Evolutionary conservation across 2,888 invertebrate species (phyloP).

Genomic region (Ptychoptera contaminata): DNA sequence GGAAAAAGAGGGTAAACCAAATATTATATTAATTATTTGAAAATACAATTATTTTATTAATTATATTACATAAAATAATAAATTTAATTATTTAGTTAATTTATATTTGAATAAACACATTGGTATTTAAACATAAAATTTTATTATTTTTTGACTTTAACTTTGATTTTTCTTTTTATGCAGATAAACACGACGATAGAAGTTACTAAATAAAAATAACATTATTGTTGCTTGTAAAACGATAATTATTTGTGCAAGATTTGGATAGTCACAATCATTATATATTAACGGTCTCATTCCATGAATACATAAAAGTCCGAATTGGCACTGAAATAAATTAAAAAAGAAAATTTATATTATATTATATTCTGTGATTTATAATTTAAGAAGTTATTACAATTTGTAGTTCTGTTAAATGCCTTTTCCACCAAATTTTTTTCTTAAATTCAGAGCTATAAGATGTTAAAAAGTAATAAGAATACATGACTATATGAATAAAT

Average conservation of each 20-base stretch:
- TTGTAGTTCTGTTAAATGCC: constrained; percentile 69
- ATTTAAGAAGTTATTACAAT: constrained; percentile 32
- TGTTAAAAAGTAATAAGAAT: constrained; percentile 61
- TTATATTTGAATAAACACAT: too few relatives aligned
- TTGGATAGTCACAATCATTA: constrained; percentile 42
- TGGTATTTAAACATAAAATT: too few relatives aligned
- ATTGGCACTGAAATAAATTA: constrained; percentile 37
- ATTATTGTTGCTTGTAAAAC: constrained; percentile 51
- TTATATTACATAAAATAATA: too few relatives aligned
- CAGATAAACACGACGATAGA: constrained; percentile 44
- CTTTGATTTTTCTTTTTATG: constrained; percentile 17
- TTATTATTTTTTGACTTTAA: too few relatives aligned
- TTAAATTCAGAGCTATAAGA: constrained; percentile 54
- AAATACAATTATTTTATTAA: too few relatives aligned
- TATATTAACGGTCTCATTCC: constrained; percentile 33
- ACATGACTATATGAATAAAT: constrained; percentile 69
- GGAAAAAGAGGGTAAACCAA: too few relatives aligned
- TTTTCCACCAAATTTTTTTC: constrained; percentile 67
- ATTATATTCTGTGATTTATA: too few relatives aligned
- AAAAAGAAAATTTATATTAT: too few relatives aligned
- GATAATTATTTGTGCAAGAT: constrained; percentile 36
- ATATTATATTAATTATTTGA: too few relatives aligned
- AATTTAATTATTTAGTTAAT: too few relatives aligned
- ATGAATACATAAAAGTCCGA: constrained; percentile 41
- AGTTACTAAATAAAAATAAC: constrained; percentile 46